Conservation (phyloP, 2,888 invertebrate species). For the Ennomos erosarius region DNA sequence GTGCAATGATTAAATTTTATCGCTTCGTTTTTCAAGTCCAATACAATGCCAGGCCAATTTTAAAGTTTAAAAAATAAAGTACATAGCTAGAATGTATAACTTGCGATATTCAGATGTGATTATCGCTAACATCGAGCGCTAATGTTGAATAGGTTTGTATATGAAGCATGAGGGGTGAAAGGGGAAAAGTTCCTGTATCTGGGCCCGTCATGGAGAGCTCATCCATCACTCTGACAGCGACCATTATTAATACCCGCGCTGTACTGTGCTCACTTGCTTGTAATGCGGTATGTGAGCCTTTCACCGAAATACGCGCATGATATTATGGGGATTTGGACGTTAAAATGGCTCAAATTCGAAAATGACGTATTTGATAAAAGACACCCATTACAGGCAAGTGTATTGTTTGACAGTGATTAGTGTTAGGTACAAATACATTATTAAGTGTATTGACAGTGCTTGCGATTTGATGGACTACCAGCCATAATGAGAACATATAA, state of each 20-base stretch:
- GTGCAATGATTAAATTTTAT: conserved; percentile 11
- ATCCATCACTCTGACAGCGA: conserved; percentile 77
- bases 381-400: conserved; percentile 1
- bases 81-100: conserved; percentile 1
- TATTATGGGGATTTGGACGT: conserved; percentile 40
- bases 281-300: conserved; percentile 57
- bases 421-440: not conserved
- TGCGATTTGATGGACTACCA: not conserved
- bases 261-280: conserved; percentile 47
- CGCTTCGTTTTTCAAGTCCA: conserved; percentile 10
- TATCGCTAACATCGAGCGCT: conserved; percentile 21
- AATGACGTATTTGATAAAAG: conserved; percentile 28
- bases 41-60: not conserved
- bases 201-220: conserved; percentile 67
- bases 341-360: conserved; percentile 15
- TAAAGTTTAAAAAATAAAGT: too few relatives aligned
- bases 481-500: too few relatives aligned
- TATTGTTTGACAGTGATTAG: not conserved
- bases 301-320: conserved; percentile 51
- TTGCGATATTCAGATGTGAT: conserved; percentile 26
- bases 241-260: conserved; percentile 70
- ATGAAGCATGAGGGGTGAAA: conserved; percentile 43
- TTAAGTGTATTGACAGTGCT: not conserved
- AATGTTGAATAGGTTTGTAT: conserved; percentile 23
- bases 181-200: conserved; percentile 55